A percentile compares a stretch with the other conserved stretches of the same genome.
phyloP scores from a whole-genome alignment of 2,888 invertebrate species.

The Neoitamus cyanurus region DNA sequence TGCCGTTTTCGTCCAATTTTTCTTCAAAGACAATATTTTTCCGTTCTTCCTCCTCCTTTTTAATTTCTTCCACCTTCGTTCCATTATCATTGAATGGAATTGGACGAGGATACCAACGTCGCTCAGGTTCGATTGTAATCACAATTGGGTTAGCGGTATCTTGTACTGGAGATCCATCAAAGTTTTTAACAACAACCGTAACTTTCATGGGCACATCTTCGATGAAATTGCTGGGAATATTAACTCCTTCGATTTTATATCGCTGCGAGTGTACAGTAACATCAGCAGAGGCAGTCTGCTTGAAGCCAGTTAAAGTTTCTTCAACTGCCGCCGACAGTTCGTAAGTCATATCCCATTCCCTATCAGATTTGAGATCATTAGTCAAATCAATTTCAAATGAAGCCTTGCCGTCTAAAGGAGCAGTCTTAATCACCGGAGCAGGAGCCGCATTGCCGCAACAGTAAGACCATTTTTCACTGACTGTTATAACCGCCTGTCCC shows the following conservation, averaged over 20 bases:
- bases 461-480: conserved; percentile 69
- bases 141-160: conserved; percentile 71
- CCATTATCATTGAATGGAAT: neutral
- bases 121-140: conserved; percentile 58
- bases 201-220: conserved; percentile 81
- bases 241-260: conserved; percentile 80
- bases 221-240: conserved; percentile 88
- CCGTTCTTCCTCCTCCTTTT: neutral
- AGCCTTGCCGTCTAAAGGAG: conserved; percentile 73
- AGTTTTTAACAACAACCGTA: conserved; percentile 73
- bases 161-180: conserved; percentile 76
- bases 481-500: conserved; percentile 85
- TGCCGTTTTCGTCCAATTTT: conserved; percentile 72
- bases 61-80: neutral
- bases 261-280: conserved; percentile 81
- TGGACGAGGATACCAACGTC: neutral
- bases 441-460: conserved; percentile 56
- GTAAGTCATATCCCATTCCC: conserved; percentile 60
- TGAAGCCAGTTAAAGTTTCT: conserved; percentile 84
- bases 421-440: conserved; percentile 68
- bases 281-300: conserved; percentile 81
- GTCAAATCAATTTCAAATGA: conserved; percentile 82
- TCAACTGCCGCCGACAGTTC: conserved; percentile 86
- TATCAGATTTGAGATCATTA: conserved; percentile 78
- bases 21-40: conserved; percentile 49